A percentile compares a stretch with the other conserved stretches of the same genome.
Conservation (phyloP, 2,113 vertebrate genomes). For the Oncorhynchus nerka region DNA sequence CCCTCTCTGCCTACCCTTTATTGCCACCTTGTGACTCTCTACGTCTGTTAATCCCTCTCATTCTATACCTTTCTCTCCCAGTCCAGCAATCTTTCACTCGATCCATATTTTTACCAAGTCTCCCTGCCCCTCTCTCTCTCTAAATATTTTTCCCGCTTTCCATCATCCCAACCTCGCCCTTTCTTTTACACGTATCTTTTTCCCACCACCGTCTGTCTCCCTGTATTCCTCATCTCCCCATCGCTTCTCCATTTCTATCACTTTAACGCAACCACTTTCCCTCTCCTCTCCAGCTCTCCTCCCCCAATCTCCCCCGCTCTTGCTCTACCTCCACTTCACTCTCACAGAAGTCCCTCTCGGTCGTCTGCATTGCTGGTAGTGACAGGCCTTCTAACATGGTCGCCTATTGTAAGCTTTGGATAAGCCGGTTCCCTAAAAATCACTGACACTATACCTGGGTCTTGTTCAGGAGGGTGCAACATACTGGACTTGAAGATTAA, state of each 20-base stretch:
- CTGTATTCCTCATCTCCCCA: not conserved
- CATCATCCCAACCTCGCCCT: not conserved
- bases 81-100: not conserved
- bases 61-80: not conserved
- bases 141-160: not conserved
- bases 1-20: not conserved
- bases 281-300: not conserved
- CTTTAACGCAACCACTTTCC: not conserved
- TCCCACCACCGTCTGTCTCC: not conserved
- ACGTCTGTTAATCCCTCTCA: no score
- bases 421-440: not conserved
- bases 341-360: conserved; percentile 26
- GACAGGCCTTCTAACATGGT: not conserved
- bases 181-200: not conserved
- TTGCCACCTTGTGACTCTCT: not conserved
- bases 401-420: not conserved
- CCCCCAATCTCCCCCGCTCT: not conserved
- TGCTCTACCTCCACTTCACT: not conserved
- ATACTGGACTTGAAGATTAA: no score
- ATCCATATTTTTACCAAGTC: not conserved
- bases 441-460: not conserved
- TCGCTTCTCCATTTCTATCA: not conserved
- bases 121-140: not conserved
- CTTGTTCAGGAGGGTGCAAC: no score
- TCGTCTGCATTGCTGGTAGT: conserved; percentile 2